These are phyloP conservation scores for Bradypodion ventrale DNA, from an alignment of 2,797 vertebrate species.

Conservation along the genomic window DNA sequence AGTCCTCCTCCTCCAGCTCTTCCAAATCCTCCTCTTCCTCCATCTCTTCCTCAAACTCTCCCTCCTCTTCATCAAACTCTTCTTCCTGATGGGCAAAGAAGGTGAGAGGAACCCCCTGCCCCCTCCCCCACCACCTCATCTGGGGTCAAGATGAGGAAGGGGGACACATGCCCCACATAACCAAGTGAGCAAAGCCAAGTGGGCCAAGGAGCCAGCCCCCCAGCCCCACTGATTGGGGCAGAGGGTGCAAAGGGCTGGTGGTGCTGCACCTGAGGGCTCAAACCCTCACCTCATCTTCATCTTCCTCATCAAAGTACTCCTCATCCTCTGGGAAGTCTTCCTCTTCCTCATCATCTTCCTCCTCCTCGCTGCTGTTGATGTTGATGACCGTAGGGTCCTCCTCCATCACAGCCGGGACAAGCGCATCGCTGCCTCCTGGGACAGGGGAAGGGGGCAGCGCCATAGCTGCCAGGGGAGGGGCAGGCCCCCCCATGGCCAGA, in stretches of 20 bases:
- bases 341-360: conserved; percentile 73
- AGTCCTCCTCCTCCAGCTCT: neutral
- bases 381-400: conserved; percentile 82
- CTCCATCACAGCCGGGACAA: conserved; percentile 13
- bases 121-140: neutral
- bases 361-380: conserved; percentile 89
- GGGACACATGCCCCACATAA: too few relatives aligned
- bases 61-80: conserved; percentile 77
- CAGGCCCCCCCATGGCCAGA: neutral
- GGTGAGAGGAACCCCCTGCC: too few relatives aligned
- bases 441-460: conserved; percentile 24
- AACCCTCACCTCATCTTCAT: conserved; percentile 52
- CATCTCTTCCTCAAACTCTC: conserved; percentile 80
- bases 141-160: too few relatives aligned
- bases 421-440: neutral
- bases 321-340: conserved; percentile 73
- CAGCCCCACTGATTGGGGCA: too few relatives aligned
- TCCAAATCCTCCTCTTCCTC: conserved; percentile 52
- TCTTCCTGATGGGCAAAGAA: conserved; percentile 67
- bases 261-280: neutral
- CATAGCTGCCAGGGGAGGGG: neutral
- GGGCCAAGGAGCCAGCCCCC: neutral
- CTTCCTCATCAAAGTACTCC: conserved; percentile 74
- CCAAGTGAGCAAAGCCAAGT: too few relatives aligned
- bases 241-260: too few relatives aligned